Evolutionary conservation across 1,140 invertebrate genomes (phyloP).

Genomic region (Nilaparvata lugens): DNA sequence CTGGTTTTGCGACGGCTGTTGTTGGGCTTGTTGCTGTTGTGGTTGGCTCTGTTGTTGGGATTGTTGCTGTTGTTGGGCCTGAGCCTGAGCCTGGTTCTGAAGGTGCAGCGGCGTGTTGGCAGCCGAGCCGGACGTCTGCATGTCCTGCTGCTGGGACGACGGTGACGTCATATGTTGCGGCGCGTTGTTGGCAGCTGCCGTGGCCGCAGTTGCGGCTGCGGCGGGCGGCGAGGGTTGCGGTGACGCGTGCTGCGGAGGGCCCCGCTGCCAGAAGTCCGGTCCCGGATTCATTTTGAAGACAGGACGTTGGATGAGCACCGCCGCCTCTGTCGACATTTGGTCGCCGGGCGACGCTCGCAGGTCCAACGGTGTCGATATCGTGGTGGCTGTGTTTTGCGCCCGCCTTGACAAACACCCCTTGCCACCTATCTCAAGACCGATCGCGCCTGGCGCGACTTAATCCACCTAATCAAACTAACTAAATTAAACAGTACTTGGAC

Average conservation of each 20-base stretch:
- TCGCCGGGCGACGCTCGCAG: constrained; percentile 27
- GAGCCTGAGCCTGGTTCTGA: constrained; percentile 19
- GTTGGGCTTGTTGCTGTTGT: constrained; percentile 15
- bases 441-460: neutral
- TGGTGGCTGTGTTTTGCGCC: constrained; percentile 17
- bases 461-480: constrained; percentile 1
- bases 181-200: constrained; percentile 7
- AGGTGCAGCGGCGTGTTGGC: constrained; percentile 23
- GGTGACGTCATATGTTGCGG: neutral
- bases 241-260: constrained; percentile 20
- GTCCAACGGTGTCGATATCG: constrained; percentile 30
- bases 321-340: constrained; percentile 26
- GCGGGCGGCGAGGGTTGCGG: constrained; percentile 14
- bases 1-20: constrained; percentile 9
- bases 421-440: constrained; percentile 9
- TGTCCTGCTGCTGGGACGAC: constrained; percentile 17
- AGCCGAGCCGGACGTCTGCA: constrained; percentile 9
- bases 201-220: constrained; percentile 12
- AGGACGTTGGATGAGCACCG: constrained; percentile 30
- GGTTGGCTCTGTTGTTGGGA: constrained; percentile 15
- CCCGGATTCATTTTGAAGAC: constrained; percentile 32
- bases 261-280: constrained; percentile 28
- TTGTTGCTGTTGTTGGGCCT: constrained; percentile 10
- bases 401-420: constrained; percentile 1
- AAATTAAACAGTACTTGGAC: constrained; percentile 3